Evolutionary conservation across 2,888 invertebrate genomes (phyloP).

Genomic region (Hanleya hanleyi): DNA sequence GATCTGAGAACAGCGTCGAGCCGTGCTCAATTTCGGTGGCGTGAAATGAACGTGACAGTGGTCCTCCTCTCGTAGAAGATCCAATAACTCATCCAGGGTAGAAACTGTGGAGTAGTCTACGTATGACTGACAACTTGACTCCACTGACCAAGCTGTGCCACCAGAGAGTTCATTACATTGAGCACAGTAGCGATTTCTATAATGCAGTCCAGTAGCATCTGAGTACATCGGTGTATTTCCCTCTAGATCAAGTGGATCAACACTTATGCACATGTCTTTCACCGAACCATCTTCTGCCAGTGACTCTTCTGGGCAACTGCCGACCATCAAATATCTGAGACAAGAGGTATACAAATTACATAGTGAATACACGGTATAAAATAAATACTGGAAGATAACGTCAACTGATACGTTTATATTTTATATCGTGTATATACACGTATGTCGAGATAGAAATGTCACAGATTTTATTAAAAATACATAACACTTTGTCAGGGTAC

Average conservation of each 20-base stretch:
- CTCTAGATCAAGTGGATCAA: not conserved
- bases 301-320: not conserved
- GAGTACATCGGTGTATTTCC: not conserved
- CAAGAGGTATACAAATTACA: no score
- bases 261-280: not conserved
- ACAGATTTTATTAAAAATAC: no score
- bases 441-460: no score
- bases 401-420: no score
- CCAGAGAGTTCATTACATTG: not conserved
- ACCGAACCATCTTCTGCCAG: not conserved
- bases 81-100: not conserved
- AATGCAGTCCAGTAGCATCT: not conserved
- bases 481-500: no score
- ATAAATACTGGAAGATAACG: no score
- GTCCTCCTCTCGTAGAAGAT: not conserved
- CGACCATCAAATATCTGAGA: not conserved
- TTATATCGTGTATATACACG: no score
- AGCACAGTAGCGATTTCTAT: not conserved
- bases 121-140: not conserved
- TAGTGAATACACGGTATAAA: no score
- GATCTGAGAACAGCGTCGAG: not conserved
- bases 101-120: not conserved
- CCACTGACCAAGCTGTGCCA: not conserved
- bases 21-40: not conserved
- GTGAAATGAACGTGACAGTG: not conserved